phyloP scores from a whole-genome alignment of 2,888 invertebrate genomes.

The Julus scanicus region DNA sequence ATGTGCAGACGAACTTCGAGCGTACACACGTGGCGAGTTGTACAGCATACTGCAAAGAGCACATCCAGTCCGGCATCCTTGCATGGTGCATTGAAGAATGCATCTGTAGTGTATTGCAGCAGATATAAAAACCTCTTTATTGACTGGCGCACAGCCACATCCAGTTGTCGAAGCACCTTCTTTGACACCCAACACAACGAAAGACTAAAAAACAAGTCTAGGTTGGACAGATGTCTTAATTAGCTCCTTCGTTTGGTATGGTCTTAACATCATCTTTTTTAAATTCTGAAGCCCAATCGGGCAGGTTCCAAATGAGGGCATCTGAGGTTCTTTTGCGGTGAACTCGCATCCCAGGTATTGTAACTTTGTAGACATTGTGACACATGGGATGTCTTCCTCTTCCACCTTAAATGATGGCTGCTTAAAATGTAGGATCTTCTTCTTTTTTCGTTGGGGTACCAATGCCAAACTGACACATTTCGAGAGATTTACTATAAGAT shows the following conservation, averaged over 20 bases:
- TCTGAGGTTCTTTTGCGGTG: neutral
- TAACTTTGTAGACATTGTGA: neutral
- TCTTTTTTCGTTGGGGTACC: neutral
- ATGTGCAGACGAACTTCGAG: too few species aligned
- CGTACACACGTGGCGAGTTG: neutral
- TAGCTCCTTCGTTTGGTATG: neutral
- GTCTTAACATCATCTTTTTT: neutral
- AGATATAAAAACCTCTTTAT: neutral
- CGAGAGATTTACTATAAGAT: neutral
- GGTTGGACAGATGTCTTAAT: neutral
- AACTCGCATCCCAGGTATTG: neutral
- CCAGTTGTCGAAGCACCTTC: neutral
- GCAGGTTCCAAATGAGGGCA: too few species aligned
- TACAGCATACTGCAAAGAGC: neutral
- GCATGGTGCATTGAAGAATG: neutral
- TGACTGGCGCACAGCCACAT: neutral
- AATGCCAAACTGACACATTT: neutral
- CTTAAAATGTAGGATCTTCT: neutral
- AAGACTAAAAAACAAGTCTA: neutral
- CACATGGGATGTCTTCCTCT: neutral
- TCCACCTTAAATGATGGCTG: neutral
- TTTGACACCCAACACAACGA: neutral
- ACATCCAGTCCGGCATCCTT: neutral
- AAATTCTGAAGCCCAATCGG: neutral
- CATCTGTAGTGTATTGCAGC: neutral